Evolutionary conservation across 2,888 invertebrate species (phyloP).

Genomic region (Abscondita cerata): DNA sequence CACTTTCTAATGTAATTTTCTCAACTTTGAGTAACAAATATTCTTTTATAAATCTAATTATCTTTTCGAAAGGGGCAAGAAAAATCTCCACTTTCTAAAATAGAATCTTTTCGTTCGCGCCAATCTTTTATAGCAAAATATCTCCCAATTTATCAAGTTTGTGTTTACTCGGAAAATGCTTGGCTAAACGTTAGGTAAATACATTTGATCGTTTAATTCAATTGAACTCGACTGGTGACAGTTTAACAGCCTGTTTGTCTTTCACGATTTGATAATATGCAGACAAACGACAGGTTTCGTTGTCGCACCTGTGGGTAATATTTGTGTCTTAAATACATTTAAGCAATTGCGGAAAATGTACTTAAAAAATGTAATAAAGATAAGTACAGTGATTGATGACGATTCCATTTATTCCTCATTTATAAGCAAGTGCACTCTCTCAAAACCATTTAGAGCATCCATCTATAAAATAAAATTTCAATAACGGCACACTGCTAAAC

Average conservation of each 20-base stretch:
- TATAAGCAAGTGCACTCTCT: conserved; percentile 2
- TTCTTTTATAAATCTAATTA: conserved; percentile 28
- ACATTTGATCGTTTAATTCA: conserved; percentile 42
- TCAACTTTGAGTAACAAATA: conserved; percentile 26
- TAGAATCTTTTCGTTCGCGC: conserved; percentile 7
- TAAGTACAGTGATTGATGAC: neutral
- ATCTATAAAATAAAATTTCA: neutral
- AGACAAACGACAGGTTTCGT: conserved; percentile 26
- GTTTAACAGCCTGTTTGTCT: conserved; percentile 42
- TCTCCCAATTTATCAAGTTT: conserved; percentile 26
- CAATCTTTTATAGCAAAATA: conserved; percentile 14
- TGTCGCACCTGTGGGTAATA: conserved; percentile 24
- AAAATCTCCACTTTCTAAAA: conserved; percentile 12
- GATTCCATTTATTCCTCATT: neutral
- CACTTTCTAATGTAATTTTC: conserved; percentile 23
- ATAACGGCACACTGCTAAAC: neutral
- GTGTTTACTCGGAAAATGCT: conserved; percentile 39
- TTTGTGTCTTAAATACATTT: neutral
- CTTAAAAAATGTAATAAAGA: neutral
- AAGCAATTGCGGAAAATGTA: neutral
- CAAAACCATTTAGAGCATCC: neutral
- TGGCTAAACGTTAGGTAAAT: conserved; percentile 41
- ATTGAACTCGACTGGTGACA: conserved; percentile 41
- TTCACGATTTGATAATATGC: conserved; percentile 34
- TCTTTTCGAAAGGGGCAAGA: conserved; percentile 13